Base-by-base conservation (phyloP, 2,888 invertebrate genomes). In the Ctena decussata region DNA sequence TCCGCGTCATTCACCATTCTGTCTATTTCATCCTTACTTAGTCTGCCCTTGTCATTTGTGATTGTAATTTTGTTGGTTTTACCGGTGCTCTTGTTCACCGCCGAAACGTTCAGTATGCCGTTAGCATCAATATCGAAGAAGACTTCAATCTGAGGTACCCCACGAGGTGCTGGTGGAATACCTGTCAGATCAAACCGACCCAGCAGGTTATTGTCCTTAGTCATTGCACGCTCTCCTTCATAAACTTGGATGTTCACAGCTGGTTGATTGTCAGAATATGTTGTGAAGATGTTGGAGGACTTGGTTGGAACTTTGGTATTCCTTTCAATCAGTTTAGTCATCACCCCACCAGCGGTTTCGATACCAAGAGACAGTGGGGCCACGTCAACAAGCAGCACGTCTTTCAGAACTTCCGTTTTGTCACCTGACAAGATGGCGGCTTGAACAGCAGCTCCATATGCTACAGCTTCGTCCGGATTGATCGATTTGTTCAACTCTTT, bases 391-490 rank as follows among this genome's bases (percentile, higher is more conserved):
- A 98, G 96, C 6, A 98, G 96, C 0, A 98, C 97, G 92, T 98
- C 98, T 96, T 99, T 98, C 1, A 99, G 97, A 49, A 94, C 94
- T 77, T 96, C 96, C 27, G 96, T 92, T 86, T 96, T 96, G 94
- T 97, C 96, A 96, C 97, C 98, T 95, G 98, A 98, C 94, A 99
- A 96, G 94, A 99, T 90, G 27, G 95, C 95, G 15, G 95, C 95
- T 85, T 95, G 95, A 12, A 96, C 95, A 44, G 95, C 93, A 0
- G 94, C 94, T 6, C 94, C 94, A 46, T 94, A 99, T 1, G 99
- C 99, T 21, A 99, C 99, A 93, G 99, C 99, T 96, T 99, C 99
- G 96, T 99, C 99, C 15, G 99, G 99, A 96, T 99, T 99, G 96
- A 99, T 99, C 39, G 97, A 98, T 96, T 99, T 98, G 97, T 99